Conservation (phyloP, 2,888 invertebrate species). For the Colostygia pectinataria region DNA sequence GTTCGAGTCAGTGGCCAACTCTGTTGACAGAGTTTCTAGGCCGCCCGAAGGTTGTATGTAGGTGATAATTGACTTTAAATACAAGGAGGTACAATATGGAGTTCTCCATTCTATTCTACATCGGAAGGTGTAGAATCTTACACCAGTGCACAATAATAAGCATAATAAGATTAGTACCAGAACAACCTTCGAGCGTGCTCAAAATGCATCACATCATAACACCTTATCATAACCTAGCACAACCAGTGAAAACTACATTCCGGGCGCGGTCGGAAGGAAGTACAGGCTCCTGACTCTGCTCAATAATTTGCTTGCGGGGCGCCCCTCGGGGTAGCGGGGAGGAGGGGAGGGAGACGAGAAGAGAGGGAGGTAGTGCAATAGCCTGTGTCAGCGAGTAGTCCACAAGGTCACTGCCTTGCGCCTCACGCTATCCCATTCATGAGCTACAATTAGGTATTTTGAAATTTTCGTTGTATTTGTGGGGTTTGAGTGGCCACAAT, state of each 20-base stretch:
- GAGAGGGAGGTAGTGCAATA: slow-evolving; percentile 61
- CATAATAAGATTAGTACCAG: background rate
- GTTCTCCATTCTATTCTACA: too few relatives aligned
- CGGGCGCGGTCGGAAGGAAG: slow-evolving; percentile 65
- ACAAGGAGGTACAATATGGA: too few relatives aligned
- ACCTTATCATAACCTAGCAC: slow-evolving; percentile 50
- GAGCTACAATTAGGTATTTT: slow-evolving; percentile 59
- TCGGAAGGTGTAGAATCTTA: too few relatives aligned
- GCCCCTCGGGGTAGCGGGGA: slow-evolving; percentile 20
- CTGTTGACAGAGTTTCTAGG: too few relatives aligned
- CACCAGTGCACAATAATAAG: background rate
- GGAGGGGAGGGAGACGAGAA: slow-evolving; percentile 24
- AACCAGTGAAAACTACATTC: slow-evolving; percentile 55
- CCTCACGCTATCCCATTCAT: slow-evolving; percentile 61
- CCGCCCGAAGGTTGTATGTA: too few relatives aligned
- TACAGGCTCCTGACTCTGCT: slow-evolving; percentile 44
- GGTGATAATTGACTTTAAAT: too few relatives aligned
- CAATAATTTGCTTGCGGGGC: slow-evolving; percentile 66
- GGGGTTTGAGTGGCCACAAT: background rate
- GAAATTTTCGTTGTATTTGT: slow-evolving; percentile 36
- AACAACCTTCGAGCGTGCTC: slow-evolving; percentile 14
- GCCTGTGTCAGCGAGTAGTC: slow-evolving; percentile 60
- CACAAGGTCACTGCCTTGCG: slow-evolving; percentile 75
- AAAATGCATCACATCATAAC: slow-evolving; percentile 10
- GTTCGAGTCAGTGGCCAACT: too few relatives aligned